Percentiles rank a stretch among this genome's conserved stretches.
Conservation (phyloP, 2,797 vertebrate species). For the Tiaroga cobitis region DNA sequence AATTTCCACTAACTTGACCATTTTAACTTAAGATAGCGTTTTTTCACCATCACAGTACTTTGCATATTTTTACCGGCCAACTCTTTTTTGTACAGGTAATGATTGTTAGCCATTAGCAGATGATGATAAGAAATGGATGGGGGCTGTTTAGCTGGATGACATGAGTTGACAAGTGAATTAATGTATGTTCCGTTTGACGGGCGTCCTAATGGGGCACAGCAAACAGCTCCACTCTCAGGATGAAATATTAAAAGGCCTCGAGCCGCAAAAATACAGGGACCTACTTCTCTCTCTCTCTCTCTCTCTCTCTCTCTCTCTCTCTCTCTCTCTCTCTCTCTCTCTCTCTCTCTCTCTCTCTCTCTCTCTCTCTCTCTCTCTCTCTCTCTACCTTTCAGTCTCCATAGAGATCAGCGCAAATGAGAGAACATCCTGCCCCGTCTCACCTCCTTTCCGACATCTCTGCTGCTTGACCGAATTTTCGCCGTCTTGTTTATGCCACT, state of each 20-base stretch:
- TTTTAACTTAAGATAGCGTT: background rate
- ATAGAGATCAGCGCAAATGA: slow-evolving; percentile 72
- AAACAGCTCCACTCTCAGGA: slow-evolving; percentile 70
- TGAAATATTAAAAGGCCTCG: slow-evolving; percentile 74
- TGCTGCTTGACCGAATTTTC: slow-evolving; percentile 73
- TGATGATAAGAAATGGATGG: slow-evolving; percentile 69
- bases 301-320: background rate
- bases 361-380: background rate
- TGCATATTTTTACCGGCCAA: slow-evolving; percentile 58
- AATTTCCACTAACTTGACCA: background rate
- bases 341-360: background rate
- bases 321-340: background rate
- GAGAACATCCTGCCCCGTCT: slow-evolving; percentile 71
- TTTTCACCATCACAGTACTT: slow-evolving; percentile 14
- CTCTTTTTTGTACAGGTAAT: slow-evolving; percentile 67
- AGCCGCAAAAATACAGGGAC: slow-evolving; percentile 68
- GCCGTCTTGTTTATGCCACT: slow-evolving; percentile 79
- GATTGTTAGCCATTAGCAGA: slow-evolving; percentile 70
- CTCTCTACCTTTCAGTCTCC: slow-evolving; percentile 64
- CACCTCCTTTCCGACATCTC: slow-evolving; percentile 74
- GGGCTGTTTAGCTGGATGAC: slow-evolving; percentile 76
- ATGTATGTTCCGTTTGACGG: slow-evolving; percentile 73
- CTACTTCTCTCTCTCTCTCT: background rate
- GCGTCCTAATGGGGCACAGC: slow-evolving; percentile 75
- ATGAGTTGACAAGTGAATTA: slow-evolving; percentile 78